Evolutionary conservation across 2,113 vertebrate genomes (phyloP), one percentile per base, ranked within the genome.

Genomic region (Ageneiosus marmoratus): DNA sequence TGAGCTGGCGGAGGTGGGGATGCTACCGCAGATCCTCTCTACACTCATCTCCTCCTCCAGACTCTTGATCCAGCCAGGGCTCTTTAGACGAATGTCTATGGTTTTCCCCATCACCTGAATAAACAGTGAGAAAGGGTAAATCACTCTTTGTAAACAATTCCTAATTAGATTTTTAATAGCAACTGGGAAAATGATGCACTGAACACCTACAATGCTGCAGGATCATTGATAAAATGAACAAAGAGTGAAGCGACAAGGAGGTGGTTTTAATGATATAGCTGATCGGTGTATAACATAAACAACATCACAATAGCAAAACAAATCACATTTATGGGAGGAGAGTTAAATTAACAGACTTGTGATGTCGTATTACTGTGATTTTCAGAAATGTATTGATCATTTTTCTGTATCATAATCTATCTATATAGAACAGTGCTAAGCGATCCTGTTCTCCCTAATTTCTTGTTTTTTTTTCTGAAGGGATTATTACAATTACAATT

Each of bases 1-100:
- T 63, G 98, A 99, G 88, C 97, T 99, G 63, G 96, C 94, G 0
- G 98, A 99, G 15, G 95, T 94, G 16, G 97, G 96, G 80, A 99
- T 91, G 1, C 93, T 92, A 73, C 95, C 91, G 81, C 92, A 96
- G 86, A 98, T 97, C 88, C 95, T 95, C 88, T 99, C 97, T 53
- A 98, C 92, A 70, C 94, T 98, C 94, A 99, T 97, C 92, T 99
- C 98, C 69, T 99, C 97, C 91, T 99, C 98, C 80, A 99, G 91
- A 89, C 92, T 96, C 89, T 90, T 96, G 84, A 97, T 98, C 98
- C 98, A 99, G 67, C 97, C 96, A 15, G 96, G 95, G 86, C 95
- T 99, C 93, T 97, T 99, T 88, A 99, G 91, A 85, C 91, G 95
- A 90, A 99, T 95, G 74, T 95, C 94, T 82, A 98, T 91, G 58